phyloP scores from a whole-genome alignment of 2,797 vertebrate genomes.

The Emydoidea blandingii region DNA sequence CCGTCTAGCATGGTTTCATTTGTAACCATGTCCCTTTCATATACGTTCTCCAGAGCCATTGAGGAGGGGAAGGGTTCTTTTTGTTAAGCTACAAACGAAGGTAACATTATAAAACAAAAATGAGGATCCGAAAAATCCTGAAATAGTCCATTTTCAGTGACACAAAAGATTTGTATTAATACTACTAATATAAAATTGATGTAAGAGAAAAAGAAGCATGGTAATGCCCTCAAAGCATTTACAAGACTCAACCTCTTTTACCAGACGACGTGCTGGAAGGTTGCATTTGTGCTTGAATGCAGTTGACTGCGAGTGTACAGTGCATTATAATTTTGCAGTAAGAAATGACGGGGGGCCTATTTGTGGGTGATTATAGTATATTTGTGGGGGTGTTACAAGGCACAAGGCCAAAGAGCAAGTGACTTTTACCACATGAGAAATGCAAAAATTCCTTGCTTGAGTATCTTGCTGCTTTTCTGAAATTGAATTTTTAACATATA shows the following conservation, averaged over 20 bases:
- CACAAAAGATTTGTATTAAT: neutral
- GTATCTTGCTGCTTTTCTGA: neutral
- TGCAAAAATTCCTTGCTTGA: neutral
- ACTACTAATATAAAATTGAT: neutral
- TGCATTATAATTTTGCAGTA: neutral
- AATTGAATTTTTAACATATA: neutral
- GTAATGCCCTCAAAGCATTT: neutral
- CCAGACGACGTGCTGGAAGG: neutral
- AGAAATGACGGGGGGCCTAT: neutral
- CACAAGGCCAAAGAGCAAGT: neutral
- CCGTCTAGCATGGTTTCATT: neutral
- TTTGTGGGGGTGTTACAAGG: neutral
- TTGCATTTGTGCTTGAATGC: neutral
- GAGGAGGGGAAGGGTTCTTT: neutral
- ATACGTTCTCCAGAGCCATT: neutral
- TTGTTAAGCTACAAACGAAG: neutral
- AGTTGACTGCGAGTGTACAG: neutral
- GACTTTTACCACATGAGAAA: neutral
- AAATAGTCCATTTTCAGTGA: neutral
- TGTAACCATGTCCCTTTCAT: neutral
- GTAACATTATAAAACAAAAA: constrained; percentile 23
- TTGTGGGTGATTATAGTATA: neutral
- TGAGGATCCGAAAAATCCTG: neutral
- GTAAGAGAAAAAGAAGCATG: neutral
- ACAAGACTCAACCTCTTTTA: neutral